Evolutionary conservation across 2,113 vertebrate species (phyloP).

Genomic region (Epinephelus fuscoguttatus): DNA sequence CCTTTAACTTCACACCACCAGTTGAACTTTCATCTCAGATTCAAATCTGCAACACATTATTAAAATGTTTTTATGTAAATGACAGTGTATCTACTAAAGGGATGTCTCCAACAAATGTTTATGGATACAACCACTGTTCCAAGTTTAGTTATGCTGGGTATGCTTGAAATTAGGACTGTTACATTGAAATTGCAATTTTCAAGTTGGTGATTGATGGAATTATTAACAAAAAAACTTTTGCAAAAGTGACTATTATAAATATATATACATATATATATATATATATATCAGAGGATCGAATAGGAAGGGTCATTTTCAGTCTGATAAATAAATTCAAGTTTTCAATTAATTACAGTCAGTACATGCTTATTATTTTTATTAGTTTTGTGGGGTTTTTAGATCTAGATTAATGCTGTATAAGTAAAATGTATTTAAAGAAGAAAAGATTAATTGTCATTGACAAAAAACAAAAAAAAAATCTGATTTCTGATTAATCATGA

Average conservation of each 20-base stretch:
- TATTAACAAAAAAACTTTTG: not conserved
- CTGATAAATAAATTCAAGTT: no score
- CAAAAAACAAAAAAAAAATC: not conserved
- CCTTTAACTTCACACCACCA: not conserved
- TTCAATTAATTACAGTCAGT: not conserved
- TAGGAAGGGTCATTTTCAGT: not conserved
- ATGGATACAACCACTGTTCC: not conserved
- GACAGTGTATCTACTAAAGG: not conserved
- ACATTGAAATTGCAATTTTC: not conserved
- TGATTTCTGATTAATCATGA: not conserved
- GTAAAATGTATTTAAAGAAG: no score
- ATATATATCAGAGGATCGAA: not conserved
- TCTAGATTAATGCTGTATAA: not conserved
- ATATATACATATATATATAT: no score
- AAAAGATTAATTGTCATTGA: no score
- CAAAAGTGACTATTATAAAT: not conserved
- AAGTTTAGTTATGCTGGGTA: not conserved
- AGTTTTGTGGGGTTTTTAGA: not conserved
- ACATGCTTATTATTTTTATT: not conserved
- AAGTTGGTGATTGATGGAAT: not conserved
- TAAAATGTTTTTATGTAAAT: not conserved
- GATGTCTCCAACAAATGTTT: not conserved
- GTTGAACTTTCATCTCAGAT: not conserved
- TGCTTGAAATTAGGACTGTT: not conserved
- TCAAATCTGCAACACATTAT: not conserved